A percentile compares a stretch with the other conserved stretches of the same genome.
Conservation (phyloP, 2,113 vertebrate genomes). For the Acinonyx jubatus region DNA sequence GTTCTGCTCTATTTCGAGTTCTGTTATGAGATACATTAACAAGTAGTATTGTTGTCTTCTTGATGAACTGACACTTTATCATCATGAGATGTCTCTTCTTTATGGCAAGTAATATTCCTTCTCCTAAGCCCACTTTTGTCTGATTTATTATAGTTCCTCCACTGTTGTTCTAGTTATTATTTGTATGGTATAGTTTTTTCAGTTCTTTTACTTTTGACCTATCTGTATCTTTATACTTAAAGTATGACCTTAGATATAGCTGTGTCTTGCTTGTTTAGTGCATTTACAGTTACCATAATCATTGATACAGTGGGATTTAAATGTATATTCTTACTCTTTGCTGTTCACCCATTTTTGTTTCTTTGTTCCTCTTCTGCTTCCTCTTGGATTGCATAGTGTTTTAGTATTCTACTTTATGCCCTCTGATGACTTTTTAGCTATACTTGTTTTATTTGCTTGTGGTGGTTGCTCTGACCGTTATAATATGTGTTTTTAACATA, state of each 20-base stretch:
- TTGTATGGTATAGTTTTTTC: neutral
- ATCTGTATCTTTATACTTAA: neutral
- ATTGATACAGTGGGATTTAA: neutral
- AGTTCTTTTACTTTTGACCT: neutral
- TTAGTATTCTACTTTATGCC: neutral
- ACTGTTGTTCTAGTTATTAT: neutral
- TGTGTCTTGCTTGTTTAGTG: neutral
- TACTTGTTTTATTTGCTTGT: slow-evolving; percentile 5
- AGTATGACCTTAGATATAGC: neutral
- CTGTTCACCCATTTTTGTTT: neutral
- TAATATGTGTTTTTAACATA: neutral
- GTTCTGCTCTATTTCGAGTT: slow-evolving; percentile 19
- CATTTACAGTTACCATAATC: neutral
- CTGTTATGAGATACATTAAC: neutral
- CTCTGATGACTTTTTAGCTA: neutral
- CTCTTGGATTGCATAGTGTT: neutral
- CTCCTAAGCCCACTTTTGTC: neutral
- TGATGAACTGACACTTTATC: neutral
- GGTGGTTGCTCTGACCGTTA: neutral
- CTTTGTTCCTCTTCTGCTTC: neutral
- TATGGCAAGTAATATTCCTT: neutral
- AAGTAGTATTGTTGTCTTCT: neutral
- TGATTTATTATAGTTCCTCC: neutral
- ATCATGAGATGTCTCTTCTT: neutral
- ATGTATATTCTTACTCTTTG: neutral